Percentiles rank a stretch among this genome's conserved stretches.
phyloP scores from a whole-genome alignment of 2,113 vertebrate species.

The Sturnira hondurensis region DNA sequence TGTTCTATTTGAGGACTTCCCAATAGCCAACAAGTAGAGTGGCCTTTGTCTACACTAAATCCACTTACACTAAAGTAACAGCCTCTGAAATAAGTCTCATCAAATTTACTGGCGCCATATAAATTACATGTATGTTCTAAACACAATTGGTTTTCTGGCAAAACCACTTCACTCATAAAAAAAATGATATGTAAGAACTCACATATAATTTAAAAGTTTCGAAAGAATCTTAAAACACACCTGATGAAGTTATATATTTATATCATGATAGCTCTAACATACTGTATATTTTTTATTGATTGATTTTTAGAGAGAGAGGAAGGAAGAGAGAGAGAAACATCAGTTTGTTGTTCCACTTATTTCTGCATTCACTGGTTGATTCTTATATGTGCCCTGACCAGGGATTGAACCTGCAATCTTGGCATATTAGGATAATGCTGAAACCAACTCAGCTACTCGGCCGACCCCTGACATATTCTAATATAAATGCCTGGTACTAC shows the following conservation, averaged over 20 bases:
- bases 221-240: background rate
- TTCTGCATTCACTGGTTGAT: too few species aligned
- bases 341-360: too few species aligned
- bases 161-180: background rate
- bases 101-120: background rate
- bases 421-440: too few species aligned
- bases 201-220: background rate
- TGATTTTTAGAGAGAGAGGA: too few species aligned
- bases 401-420: too few species aligned
- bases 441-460: too few species aligned
- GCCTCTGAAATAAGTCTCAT: background rate
- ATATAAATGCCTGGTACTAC: background rate
- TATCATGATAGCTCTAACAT: background rate
- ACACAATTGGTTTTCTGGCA: background rate
- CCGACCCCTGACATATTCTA: background rate
- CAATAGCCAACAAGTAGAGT: background rate
- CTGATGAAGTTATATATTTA: background rate
- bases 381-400: too few species aligned
- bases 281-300: background rate
- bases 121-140: constrained; percentile 2
- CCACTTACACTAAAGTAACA: background rate
- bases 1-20: background rate
- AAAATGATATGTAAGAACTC: background rate
- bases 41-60: background rate
- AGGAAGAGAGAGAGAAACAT: too few species aligned